Base-by-base conservation (phyloP, 1,140 invertebrate genomes). In the Copidosoma floridanum region DNA sequence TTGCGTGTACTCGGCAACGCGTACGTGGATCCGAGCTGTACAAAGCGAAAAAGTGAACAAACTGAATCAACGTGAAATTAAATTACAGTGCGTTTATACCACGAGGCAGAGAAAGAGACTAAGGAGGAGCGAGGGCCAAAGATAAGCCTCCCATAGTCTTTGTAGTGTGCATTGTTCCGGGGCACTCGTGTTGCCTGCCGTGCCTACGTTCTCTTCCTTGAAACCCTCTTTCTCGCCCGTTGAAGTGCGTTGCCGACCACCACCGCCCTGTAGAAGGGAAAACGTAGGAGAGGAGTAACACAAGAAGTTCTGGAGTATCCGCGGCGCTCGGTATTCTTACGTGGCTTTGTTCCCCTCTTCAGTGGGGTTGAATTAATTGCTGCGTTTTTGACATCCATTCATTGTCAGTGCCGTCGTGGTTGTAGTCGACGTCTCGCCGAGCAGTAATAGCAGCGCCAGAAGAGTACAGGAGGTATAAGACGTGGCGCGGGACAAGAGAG, bases 311-410 rank as follows among this genome's bases (percentile, higher is more conserved):
- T 64, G 53, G 68, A 74, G 68, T 71, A 71, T 61, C 62, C 62
- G 63, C 46, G 40, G 53, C 40, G 62, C 69, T 61, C 61, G 68
- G 67, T 71, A 76, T 77, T 75, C 74, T 74, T 75, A 71, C 65
- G 67, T 71, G 43, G 38, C 70, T 76, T 78, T 76, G 73, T 75
- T 78, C 68, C 65, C 63, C 62, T 26, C 41, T 53, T 35, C n/a
- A 29, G 55, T 61, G 66, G 68, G 62, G 68, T 66, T 72, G 71
- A 77, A 77, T 79, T 79, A 79, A 79, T 79, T 79, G 75, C 72
- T 71, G 65, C 71, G 68, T 78, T 78, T 76, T 78, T 78, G 75
- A 78, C 76, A 75, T 75, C 68, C 71, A 73, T 78, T 75, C 71
- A 76, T 72, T 75, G 68, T 73, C 67, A 57, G 54, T 51, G 37